phyloP scores from a whole-genome alignment of 1,140 invertebrate genomes.

The Coenobita brevimanus region DNA sequence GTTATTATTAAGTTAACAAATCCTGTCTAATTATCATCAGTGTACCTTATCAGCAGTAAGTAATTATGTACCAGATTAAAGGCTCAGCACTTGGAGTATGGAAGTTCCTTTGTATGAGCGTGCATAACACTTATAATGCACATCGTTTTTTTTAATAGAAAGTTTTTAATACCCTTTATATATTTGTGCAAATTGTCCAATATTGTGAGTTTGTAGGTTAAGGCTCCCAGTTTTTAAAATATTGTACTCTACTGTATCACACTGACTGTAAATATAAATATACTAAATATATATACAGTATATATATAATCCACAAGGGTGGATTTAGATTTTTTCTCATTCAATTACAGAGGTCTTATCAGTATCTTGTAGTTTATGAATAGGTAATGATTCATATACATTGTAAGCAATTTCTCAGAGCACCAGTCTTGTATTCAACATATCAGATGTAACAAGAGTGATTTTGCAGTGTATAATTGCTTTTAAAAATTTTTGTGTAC shows the following conservation, averaged over 20 bases:
- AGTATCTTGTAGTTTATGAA: slow-evolving; percentile 38
- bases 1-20: too few species aligned
- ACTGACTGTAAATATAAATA: slow-evolving; percentile 15
- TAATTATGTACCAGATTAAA: not conserved
- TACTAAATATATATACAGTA: slow-evolving; percentile 38
- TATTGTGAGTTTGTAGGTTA: slow-evolving; percentile 60
- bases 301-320: slow-evolving; percentile 35
- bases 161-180: slow-evolving; percentile 61
- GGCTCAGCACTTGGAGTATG: not conserved
- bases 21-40: not conserved
- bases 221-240: slow-evolving; percentile 59
- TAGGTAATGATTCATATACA: slow-evolving; percentile 59
- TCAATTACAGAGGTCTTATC: slow-evolving; percentile 49
- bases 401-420: slow-evolving; percentile 27
- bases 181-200: slow-evolving; percentile 63
- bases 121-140: slow-evolving; percentile 21
- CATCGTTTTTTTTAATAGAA: slow-evolving; percentile 26
- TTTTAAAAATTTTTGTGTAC: too few species aligned
- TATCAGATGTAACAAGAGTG: slow-evolving; percentile 29
- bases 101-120: slow-evolving; percentile 31
- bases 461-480: too few species aligned
- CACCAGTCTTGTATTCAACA: slow-evolving; percentile 62
- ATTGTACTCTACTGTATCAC: slow-evolving; percentile 16
- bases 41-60: not conserved
- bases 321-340: slow-evolving; percentile 56